Conservation (phyloP, 2,797 vertebrate genomes). For the Pseudotriccus pelzelni region DNA sequence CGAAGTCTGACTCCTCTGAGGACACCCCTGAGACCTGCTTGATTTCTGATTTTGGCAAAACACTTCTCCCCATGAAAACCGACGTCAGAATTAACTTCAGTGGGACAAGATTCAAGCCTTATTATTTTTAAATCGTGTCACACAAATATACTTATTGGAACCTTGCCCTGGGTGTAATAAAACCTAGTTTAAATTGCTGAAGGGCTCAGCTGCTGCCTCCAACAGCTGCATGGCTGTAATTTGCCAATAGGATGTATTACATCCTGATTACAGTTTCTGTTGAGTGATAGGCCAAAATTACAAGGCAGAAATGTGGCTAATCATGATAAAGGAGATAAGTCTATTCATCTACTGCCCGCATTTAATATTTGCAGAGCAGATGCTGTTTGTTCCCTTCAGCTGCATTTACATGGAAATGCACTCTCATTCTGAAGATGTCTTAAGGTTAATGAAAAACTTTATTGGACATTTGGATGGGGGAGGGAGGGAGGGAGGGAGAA, state of each 20-base stretch:
- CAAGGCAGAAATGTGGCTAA: conserved; percentile 41
- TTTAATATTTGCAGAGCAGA: conserved; percentile 51
- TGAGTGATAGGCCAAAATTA: conserved; percentile 53
- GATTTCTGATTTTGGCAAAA: neutral
- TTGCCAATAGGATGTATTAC: conserved; percentile 58
- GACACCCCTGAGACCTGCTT: neutral
- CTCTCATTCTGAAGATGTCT: neutral
- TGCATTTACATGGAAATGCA: neutral
- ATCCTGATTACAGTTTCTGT: conserved; percentile 55
- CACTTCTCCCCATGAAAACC: neutral
- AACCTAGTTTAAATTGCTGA: neutral
- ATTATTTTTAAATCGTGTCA: neutral
- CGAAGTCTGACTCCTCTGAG: neutral
- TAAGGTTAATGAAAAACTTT: conserved; percentile 32
- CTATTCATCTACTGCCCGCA: conserved; percentile 3
- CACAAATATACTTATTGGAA: neutral
- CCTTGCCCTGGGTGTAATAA: conserved; percentile 18
- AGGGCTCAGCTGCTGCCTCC: conserved; percentile 33
- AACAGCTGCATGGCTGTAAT: conserved; percentile 38
- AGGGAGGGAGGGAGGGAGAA: neutral
- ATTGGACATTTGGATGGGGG: neutral
- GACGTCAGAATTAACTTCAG: neutral
- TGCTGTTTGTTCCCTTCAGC: conserved; percentile 33
- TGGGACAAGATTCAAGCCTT: neutral
- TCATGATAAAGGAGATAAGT: conserved; percentile 49